Evolutionary conservation across 2,797 vertebrate genomes (phyloP).

Genomic region (Chaetodon trifasciatus): DNA sequence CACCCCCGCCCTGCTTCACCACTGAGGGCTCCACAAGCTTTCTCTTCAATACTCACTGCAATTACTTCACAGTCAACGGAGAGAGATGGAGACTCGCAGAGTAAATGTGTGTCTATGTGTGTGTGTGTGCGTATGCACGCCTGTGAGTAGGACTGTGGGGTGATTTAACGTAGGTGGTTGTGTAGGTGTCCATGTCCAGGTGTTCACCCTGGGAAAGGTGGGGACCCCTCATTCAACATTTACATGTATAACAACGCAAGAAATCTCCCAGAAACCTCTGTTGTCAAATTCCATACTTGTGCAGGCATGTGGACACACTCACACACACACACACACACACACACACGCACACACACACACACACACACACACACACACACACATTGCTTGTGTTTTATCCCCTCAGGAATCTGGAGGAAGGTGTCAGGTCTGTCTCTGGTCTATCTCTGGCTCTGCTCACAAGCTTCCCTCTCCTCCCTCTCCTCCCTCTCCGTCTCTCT

Average conservation of each 20-base stretch:
- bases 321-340: constrained; percentile 50
- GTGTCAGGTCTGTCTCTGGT: constrained; percentile 83
- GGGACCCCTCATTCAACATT: constrained; percentile 58
- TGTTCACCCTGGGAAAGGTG: constrained; percentile 52
- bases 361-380: constrained; percentile 40
- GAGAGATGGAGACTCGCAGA: constrained; percentile 72
- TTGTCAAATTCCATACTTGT: constrained; percentile 73
- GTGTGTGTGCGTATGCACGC: constrained; percentile 31
- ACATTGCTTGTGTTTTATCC: constrained; percentile 73
- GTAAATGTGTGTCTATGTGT: constrained; percentile 60
- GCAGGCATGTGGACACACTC: constrained; percentile 64
- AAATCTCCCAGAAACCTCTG: constrained; percentile 55
- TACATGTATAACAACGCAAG: constrained; percentile 60
- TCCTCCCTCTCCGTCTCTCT: constrained; percentile 68
- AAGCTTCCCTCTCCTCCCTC: constrained; percentile 75
- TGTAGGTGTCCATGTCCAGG: constrained; percentile 54
- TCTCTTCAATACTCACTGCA: constrained; percentile 78
- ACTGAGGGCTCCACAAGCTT: constrained; percentile 63
- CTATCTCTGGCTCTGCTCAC: constrained; percentile 76
- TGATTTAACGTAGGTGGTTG: constrained; percentile 54
- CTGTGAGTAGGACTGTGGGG: not conserved
- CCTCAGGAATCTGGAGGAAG: constrained; percentile 80
- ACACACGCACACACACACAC: constrained; percentile 27
- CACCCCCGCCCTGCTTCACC: constrained; percentile 65
- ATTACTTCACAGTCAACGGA: constrained; percentile 81